Evolutionary conservation across 2,888 invertebrate species (phyloP).

Genomic region (Leptodirus hochenwartii): DNA sequence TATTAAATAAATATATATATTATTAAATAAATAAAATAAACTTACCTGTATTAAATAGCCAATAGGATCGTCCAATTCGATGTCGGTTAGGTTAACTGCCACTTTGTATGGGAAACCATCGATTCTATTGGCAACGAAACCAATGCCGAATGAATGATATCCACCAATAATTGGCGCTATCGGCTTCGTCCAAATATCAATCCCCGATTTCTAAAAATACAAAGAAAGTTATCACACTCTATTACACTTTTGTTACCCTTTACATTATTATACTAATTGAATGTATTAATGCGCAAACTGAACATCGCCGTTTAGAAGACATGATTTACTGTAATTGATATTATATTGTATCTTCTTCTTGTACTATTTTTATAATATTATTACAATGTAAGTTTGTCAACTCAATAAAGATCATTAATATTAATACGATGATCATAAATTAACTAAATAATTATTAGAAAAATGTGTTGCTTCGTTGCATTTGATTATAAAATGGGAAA

Average conservation of each 20-base stretch:
- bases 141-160: slow-evolving; percentile 33
- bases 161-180: slow-evolving; percentile 30
- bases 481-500: background rate
- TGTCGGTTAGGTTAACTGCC: slow-evolving; percentile 19
- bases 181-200: slow-evolving; percentile 39
- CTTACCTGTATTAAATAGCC: slow-evolving; percentile 24
- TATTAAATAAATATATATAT: too few species aligned
- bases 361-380: slow-evolving; percentile 1
- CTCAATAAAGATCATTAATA: slow-evolving; percentile 10
- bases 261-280: too few species aligned
- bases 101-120: slow-evolving; percentile 28
- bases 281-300: background rate
- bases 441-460: slow-evolving; percentile 5
- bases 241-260: background rate
- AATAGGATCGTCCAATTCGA: slow-evolving; percentile 20
- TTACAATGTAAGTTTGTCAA: slow-evolving; percentile 4
- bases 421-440: too few species aligned
- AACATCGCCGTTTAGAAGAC: slow-evolving; percentile 6
- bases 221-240: slow-evolving; percentile 5
- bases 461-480: background rate
- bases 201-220: slow-evolving; percentile 14
- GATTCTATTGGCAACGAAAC: slow-evolving; percentile 32
- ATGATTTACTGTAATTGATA: slow-evolving; percentile 7
- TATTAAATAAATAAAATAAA: too few species aligned
- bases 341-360: background rate